Base-by-base conservation (phyloP, 1,140 invertebrate species). In the Rhagoletis pomonella region DNA sequence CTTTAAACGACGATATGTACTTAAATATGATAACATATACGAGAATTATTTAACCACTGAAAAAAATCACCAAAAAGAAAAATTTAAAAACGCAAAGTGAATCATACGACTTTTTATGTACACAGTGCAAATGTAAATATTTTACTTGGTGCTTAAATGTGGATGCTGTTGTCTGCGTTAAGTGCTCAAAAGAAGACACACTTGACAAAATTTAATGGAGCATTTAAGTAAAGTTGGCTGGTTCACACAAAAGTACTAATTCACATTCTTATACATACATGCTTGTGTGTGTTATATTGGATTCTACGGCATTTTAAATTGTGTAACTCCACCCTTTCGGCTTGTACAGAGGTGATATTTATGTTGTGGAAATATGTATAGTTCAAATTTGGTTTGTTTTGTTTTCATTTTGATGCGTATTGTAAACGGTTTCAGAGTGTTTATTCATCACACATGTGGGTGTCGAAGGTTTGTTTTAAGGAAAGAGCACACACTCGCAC, bases 161-260 rank as follows among this genome's bases (percentile, higher is more conserved):
- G 60, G 4, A 62, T n/a, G 7, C 60, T n/a, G 60, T 9, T 62
- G 60, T 7, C 60, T 62, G 60, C 73, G 44, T 55, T 81, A 19
- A 81, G 47, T 55, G 73, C 73, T 42, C 47, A 3, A 50, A 81
- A 55, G 47, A 81, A 81, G 73, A 47, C 60, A 60, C 60, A 65
- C 62, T 86, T 86, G 86, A 86, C 64, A 86, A 17, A 86, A 86
- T 62, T 86, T 86, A 86, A 86, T 86, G 86, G 86, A 86, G 86
- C 86, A 67, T 86, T 86, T 65, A 86, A 86, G 60, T 86, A 4
- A 19, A 7, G 86, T 2, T n/a, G 7, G 47, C 3, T n/a, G 7
- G 47, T n/a, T 12, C 73, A 55, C 58, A 85, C 81, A 60, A 2
- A 12, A 42, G 3, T 47, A 77, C 50, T 55, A 4, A 55, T 9